Evolutionary conservation across 2,797 vertebrate species (phyloP), one percentile per base, ranked within the genome.

Genomic region (Manis crassicaudata): DNA sequence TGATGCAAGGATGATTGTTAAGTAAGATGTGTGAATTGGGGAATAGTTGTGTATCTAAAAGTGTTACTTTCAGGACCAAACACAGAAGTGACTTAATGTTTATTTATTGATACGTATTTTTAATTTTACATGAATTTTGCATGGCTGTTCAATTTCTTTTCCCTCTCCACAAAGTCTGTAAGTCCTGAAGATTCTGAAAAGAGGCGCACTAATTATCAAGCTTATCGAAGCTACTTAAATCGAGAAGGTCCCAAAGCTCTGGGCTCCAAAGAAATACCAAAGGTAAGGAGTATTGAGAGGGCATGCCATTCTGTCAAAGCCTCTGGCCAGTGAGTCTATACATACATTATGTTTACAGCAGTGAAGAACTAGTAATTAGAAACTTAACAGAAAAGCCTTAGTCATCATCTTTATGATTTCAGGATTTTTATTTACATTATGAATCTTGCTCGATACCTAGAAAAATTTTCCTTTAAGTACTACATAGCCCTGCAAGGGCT

Each of bases 221-320:
- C 99, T 7, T 99, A 98, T 97, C 99, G 99, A 90, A 99, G 98
- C 98, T 99, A 97, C 97, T 99, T 99, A 27, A 99, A 99, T 98
- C 98, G 99, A n/a, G 99, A 99, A 73, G 99, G 99, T 67, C 99
- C 99, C 0, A 99, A 99, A 97, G 99, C 99, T 0, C 98, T 99
- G 97, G 99, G 99, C 43, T 99, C 99, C 90, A 99, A 99, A 98
- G 99, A 99, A 96, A 99, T 99, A 90, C 99, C 99, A 6, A 98
- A 98, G 98, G 99, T 99, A 94, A 46, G 98, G 88, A 82, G 23
- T 17, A 2, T 25, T 3, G 9, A 37, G 70, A 13, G 81, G 27
- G 37, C 14, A 2, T 27, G 63, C 14, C 1, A 0, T 13, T 21
- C 29, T 58, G 52, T n/a, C 10, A 52, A n/a, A 58, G 63, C 58